These are phyloP conservation scores for Kryptolebias marmoratus DNA, from an alignment of 2,113 vertebrate genomes.

Conservation along the genomic window DNA sequence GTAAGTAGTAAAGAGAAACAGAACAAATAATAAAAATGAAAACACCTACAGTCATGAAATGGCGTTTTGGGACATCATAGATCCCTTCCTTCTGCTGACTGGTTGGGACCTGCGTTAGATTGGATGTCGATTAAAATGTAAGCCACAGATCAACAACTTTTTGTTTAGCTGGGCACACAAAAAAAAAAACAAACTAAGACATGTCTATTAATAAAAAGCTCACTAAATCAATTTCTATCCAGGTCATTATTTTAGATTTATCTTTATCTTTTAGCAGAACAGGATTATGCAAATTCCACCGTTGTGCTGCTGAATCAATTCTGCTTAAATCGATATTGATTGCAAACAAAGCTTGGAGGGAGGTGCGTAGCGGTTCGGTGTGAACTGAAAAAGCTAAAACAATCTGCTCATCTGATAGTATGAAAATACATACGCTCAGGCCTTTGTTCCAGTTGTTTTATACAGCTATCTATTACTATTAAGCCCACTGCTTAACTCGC, in stretches of 20 bases:
- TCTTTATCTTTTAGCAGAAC: constrained; percentile 38
- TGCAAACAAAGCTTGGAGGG: constrained; percentile 46
- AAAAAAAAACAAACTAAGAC: constrained; percentile 43
- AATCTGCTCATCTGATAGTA: constrained; percentile 43
- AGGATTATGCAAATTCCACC: constrained; percentile 56
- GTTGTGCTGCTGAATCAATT: constrained; percentile 61
- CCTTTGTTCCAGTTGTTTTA: constrained; percentile 29
- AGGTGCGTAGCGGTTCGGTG: constrained; percentile 16
- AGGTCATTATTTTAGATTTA: constrained; percentile 22
- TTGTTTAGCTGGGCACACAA: constrained; percentile 22
- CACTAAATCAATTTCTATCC: constrained; percentile 31
- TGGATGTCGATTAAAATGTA: constrained; percentile 69
- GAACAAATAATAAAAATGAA: constrained; percentile 58
- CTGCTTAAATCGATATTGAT: constrained; percentile 73
- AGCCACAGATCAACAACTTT: constrained; percentile 64
- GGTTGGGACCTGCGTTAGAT: constrained; percentile 91
- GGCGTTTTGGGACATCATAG: constrained; percentile 99
- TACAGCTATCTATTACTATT: constrained; percentile 52
- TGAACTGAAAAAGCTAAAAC: constrained; percentile 31
- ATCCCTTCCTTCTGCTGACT: constrained; percentile 99
- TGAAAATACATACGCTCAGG: constrained; percentile 17
- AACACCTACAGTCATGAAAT: constrained; percentile 98
- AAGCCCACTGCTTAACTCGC: constrained; percentile 24
- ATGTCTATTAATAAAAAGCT: constrained; percentile 37
- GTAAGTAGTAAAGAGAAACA: constrained; percentile 65